Evolutionary conservation across 2,888 invertebrate species (phyloP), one percentile per base, ranked within the genome.

Genomic region (Strigamia maritima): DNA sequence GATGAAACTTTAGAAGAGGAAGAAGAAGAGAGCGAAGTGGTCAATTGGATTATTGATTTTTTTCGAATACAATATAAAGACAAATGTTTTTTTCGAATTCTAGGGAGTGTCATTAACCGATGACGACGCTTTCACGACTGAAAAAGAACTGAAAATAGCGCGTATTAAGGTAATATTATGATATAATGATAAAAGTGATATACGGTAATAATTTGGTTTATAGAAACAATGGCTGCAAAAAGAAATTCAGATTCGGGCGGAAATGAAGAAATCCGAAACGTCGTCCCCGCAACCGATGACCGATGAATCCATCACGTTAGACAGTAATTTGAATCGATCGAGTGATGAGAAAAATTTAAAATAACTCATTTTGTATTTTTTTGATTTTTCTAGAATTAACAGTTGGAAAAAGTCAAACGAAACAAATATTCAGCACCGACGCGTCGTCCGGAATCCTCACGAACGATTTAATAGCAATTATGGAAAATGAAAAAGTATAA

Each of bases 371-470:
- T 60, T 24, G 2, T 10, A n/a, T 22, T 24, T 74, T 26, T 24
- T 74, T 24, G 4, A 8, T 24, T 60, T 60, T 70, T 4, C 2
- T n/a, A 74, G 74, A 31, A 31, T 31, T 74, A n/a, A 16, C 26
- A 2, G 22, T 31, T 6, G 22, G 38, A 19, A 24, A 76, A 76
- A 76, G 14, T 14, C 35, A 40, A 31, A 76, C 76, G 54, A 82
- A 83, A 77, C 84, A 85, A 81, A 84, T 85, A 10, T 86, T 86
- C 80, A 85, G 85, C 38, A 85, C 84, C 78, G 83, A 82, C 74
- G 86, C 84, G 19, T 85, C 86, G 7, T 85, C 85, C 31, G 85
- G 85, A 24, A 85, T 86, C 31, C 82, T 86, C 19, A 85, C 84
- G n/a, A 86, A 86, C 81, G 86, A 86, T 81, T 83, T 86, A 26